phyloP scores from a whole-genome alignment of 2,113 vertebrate species.

The Rhinolophus sinicus region DNA sequence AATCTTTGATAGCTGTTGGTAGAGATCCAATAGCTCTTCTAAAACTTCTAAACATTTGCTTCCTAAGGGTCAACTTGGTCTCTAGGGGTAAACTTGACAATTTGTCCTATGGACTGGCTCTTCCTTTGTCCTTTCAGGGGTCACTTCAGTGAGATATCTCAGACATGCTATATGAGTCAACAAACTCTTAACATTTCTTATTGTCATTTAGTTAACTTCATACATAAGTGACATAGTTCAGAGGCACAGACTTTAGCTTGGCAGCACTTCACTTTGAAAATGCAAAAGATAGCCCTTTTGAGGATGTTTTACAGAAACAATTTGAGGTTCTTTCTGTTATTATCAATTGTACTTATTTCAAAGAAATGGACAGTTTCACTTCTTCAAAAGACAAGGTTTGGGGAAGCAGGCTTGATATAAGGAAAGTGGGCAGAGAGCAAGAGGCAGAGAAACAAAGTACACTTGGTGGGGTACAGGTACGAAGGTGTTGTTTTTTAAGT shows the following conservation, averaged over 20 bases:
- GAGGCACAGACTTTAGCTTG: neutral
- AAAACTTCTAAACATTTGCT: neutral
- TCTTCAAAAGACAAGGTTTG: neutral
- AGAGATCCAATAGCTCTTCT: neutral
- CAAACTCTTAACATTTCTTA: neutral
- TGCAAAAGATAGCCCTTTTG: neutral
- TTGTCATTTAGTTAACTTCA: neutral
- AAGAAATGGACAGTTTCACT: neutral
- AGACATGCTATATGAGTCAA: neutral
- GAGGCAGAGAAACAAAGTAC: neutral
- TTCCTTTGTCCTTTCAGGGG: neutral
- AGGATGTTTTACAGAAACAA: neutral
- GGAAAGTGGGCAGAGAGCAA: too few species aligned
- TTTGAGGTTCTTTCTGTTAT: neutral
- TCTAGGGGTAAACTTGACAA: neutral
- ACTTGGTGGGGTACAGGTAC: neutral
- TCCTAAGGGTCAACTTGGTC: neutral
- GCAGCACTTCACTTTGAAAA: neutral
- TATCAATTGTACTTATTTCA: neutral
- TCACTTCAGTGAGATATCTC: neutral
- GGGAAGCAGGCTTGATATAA: neutral
- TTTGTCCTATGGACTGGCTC: neutral
- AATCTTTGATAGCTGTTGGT: neutral
- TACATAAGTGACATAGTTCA: neutral
- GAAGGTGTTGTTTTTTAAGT: neutral